Evolutionary conservation across 2,888 invertebrate species (phyloP).

Genomic region (Dendrolimus pini): DNA sequence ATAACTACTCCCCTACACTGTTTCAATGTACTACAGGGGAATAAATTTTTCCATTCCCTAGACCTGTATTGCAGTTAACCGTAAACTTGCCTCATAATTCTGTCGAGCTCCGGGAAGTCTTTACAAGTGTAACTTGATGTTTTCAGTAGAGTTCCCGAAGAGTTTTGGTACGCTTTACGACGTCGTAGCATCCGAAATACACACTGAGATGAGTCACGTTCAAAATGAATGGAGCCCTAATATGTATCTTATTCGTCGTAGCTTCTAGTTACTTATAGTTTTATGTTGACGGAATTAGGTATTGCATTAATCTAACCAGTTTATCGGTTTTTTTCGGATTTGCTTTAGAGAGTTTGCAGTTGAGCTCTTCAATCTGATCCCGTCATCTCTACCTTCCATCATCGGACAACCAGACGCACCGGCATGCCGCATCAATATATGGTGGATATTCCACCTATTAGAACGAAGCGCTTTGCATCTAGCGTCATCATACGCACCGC

Average conservation of each 20-base stretch:
- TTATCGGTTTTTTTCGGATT: no score
- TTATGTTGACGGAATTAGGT: no score
- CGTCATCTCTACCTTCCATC: no score
- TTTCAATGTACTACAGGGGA: conserved; percentile 1
- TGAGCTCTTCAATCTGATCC: no score
- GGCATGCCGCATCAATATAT: no score
- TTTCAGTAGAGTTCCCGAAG: conserved; percentile 36
- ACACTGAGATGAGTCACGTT: conserved; percentile 15
- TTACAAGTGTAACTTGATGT: conserved; percentile 52
- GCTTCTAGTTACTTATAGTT: no score
- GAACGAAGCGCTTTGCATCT: no score
- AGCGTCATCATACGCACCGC: no score
- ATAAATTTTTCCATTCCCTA: conserved; percentile 34
- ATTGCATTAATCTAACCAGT: no score
- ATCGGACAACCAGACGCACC: no score
- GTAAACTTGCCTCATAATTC: conserved; percentile 59
- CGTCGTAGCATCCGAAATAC: conserved; percentile 11
- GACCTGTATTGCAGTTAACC: conserved; percentile 28
- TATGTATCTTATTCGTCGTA: neutral
- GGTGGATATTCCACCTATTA: no score
- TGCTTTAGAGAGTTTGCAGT: no score
- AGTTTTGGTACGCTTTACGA: conserved; percentile 46
- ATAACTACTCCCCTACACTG: neutral
- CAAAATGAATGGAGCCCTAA: conserved; percentile 7
- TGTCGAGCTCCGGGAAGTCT: conserved; percentile 45